Percentiles rank a stretch among this genome's conserved stretches.
Conservation (phyloP, 2,113 vertebrate species). For the Coptodon bakossiorum region DNA sequence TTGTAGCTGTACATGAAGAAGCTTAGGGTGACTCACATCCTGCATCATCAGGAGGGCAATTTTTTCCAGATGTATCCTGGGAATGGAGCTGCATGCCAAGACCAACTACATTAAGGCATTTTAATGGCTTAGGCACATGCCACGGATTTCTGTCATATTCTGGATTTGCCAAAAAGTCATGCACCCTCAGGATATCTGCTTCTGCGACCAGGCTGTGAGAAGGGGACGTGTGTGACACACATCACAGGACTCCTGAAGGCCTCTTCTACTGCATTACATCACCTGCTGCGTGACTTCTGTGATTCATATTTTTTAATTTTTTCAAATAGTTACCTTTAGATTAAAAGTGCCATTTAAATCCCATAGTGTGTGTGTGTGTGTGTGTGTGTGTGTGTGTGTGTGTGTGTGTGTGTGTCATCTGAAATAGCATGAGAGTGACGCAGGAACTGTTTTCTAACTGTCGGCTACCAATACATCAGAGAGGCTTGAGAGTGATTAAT, state of each 20-base stretch:
- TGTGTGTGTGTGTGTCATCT: not conserved
- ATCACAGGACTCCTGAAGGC: not conserved
- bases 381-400: not conserved
- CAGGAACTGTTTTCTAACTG: not conserved
- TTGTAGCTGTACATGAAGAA: not conserved
- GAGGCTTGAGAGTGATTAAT: not conserved
- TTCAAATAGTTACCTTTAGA: not conserved
- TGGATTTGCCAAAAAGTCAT: not conserved
- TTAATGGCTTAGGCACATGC: conserved; percentile 33
- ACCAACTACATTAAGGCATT: not conserved
- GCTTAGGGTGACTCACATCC: conserved; percentile 6
- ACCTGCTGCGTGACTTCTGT: not conserved
- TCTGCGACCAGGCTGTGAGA: not conserved
- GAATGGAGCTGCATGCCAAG: not conserved
- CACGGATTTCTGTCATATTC: conserved; percentile 1
- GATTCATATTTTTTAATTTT: not conserved
- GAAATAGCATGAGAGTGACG: not conserved
- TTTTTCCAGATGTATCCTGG: conserved; percentile 5
- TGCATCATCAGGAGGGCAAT: conserved; percentile 6
- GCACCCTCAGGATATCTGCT: not conserved
- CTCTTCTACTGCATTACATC: not conserved
- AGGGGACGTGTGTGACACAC: rapidly evolving
- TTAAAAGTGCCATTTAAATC: not conserved
- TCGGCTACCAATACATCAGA: not conserved
- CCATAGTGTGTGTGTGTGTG: not conserved